These are phyloP conservation scores for Antechinus stuartii DNA, from an alignment of 2,113 vertebrate species.

Conservation along the genomic window DNA sequence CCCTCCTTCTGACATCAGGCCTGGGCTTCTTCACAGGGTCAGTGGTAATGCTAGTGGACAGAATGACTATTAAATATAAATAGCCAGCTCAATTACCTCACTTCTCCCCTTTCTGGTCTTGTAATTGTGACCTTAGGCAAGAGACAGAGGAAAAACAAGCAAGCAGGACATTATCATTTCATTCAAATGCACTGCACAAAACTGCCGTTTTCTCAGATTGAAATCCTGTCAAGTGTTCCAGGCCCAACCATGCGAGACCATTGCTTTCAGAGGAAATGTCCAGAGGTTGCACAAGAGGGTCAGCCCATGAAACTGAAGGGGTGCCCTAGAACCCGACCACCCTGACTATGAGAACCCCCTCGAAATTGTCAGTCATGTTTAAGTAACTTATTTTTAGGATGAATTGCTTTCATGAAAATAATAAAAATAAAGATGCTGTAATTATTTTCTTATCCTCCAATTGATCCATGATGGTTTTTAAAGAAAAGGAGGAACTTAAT, in stretches of 20 bases:
- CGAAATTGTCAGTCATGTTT: neutral
- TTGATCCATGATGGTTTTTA: neutral
- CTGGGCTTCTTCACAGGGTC: neutral
- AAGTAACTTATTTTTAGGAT: neutral
- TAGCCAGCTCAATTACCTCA: conserved; percentile 60
- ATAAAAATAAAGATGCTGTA: neutral
- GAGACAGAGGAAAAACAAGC: conserved; percentile 15
- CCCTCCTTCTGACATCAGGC: neutral
- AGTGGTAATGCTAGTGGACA: conserved; percentile 53
- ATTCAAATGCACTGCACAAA: conserved; percentile 61
- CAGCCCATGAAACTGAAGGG: neutral
- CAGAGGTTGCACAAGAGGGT: neutral
- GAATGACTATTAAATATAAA: conserved; percentile 63
- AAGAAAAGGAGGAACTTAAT: neutral
- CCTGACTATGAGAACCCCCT: neutral
- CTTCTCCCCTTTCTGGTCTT: conserved; percentile 46
- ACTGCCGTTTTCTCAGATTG: conserved; percentile 6
- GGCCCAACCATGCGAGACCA: conserved; percentile 58
- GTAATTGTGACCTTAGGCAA: conserved; percentile 38
- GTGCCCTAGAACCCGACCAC: neutral
- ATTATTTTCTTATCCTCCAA: neutral
- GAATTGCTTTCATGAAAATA: neutral
- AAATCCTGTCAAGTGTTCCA: conserved; percentile 17
- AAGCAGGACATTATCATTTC: conserved; percentile 21
- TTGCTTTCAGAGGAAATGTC: neutral